Evolutionary conservation across 1,140 invertebrate species (phyloP).

Genomic region (Diorhabda elongata): DNA sequence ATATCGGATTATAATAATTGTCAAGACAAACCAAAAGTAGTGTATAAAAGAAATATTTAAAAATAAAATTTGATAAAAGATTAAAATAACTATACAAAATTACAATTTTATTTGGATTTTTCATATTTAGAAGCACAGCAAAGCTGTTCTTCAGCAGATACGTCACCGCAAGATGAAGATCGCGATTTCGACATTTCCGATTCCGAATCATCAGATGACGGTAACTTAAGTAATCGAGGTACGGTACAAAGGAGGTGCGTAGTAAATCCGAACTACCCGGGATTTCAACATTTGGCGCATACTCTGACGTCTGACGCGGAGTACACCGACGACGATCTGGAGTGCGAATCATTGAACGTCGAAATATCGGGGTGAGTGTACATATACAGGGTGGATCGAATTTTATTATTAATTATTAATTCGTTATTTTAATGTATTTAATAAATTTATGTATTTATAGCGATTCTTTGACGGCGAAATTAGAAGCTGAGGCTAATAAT

Average conservation of each 20-base stretch:
- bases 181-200: conserved; percentile 42
- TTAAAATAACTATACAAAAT: too few species aligned
- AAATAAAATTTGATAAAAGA: too few species aligned
- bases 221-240: conserved; percentile 35
- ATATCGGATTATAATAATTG: conserved; percentile 30
- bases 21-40: too few species aligned
- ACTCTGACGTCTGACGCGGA: conserved; percentile 52
- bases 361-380: too few species aligned
- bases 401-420: too few species aligned
- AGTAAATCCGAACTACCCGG: conserved; percentile 75
- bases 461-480: conserved; percentile 27
- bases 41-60: too few species aligned
- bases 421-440: not conserved
- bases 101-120: not conserved
- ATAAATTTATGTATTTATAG: conserved; percentile 1
- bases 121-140: conserved; percentile 38
- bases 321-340: conserved; percentile 51
- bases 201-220: conserved; percentile 44
- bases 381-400: too few species aligned
- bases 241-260: conserved; percentile 57
- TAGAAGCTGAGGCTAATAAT: conserved; percentile 38
- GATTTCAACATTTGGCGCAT: conserved; percentile 61
- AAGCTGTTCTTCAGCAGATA: conserved; percentile 42
- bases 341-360: conserved; percentile 21
- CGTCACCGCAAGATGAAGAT: conserved; percentile 45